These are phyloP conservation scores for Merops nubicus DNA, from an alignment of 2,113 vertebrate genomes.

Conservation along the genomic window DNA sequence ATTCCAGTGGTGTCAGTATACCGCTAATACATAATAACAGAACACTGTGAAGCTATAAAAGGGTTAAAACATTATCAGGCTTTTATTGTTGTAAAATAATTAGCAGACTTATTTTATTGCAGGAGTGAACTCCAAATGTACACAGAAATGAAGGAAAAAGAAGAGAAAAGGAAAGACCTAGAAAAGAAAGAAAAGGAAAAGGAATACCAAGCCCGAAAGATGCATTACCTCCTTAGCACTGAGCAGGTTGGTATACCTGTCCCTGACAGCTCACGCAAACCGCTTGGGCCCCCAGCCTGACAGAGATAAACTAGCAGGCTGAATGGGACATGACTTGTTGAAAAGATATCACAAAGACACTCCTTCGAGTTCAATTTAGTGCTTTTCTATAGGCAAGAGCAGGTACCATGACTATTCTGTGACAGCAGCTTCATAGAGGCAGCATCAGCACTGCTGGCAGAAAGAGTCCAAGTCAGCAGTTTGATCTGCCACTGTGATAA, in stretches of 20 bases:
- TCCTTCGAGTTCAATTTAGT: constrained; percentile 78
- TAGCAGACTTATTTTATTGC: constrained; percentile 41
- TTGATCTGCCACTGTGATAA: constrained; percentile 63
- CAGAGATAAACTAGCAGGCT: constrained; percentile 81
- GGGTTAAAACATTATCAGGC: not conserved
- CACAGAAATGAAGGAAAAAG: constrained; percentile 77
- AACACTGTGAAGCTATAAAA: not conserved
- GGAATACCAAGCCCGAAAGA: constrained; percentile 82
- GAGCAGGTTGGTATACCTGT: constrained; percentile 84
- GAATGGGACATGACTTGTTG: constrained; percentile 83
- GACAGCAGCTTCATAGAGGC: constrained; percentile 70
- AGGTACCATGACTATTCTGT: constrained; percentile 62
- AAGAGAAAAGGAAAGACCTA: constrained; percentile 74
- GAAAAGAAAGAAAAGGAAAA: constrained; percentile 80
- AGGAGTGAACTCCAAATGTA: constrained; percentile 86
- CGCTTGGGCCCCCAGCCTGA: constrained; percentile 69
- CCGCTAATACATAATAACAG: not conserved
- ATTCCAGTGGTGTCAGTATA: not conserved
- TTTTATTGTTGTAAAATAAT: not conserved
- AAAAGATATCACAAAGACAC: constrained; percentile 81
- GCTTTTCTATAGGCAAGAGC: constrained; percentile 63
- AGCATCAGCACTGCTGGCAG: constrained; percentile 45
- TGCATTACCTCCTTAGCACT: constrained; percentile 95
- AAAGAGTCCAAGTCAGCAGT: constrained; percentile 68
- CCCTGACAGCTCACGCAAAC: constrained; percentile 75